Percentiles rank a stretch among this genome's conserved stretches.
Conservation (phyloP, 1,140 invertebrate species). For the Aplysia californica region DNA sequence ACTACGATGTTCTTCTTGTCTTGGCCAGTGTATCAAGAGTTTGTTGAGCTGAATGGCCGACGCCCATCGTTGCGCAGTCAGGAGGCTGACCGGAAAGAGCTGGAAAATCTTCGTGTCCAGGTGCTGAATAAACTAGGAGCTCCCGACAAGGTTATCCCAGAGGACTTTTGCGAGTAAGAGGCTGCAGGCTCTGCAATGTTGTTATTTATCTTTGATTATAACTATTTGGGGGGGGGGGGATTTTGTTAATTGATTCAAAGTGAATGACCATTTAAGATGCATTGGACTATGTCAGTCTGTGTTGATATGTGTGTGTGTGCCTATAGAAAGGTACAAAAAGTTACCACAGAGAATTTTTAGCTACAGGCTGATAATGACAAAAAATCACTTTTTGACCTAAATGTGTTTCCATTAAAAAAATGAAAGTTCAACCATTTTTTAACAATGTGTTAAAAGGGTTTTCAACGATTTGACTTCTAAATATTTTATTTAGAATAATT, state of each 20-base stretch:
- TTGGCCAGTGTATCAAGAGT: conserved; percentile 78
- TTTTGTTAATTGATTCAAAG: too few species aligned
- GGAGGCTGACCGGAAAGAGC: conserved; percentile 73
- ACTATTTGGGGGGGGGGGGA: too few species aligned
- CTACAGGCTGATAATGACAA: neutral
- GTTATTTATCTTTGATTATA: too few species aligned
- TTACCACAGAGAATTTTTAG: too few species aligned
- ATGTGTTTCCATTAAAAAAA: too few species aligned
- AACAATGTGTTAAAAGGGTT: too few species aligned
- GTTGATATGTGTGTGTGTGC: neutral
- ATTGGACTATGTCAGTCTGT: neutral
- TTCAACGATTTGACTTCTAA: too few species aligned
- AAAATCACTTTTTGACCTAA: too few species aligned
- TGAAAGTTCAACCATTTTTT: too few species aligned
- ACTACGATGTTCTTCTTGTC: conserved; percentile 5
- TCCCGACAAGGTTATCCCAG: conserved; percentile 45
- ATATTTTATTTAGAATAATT: too few species aligned
- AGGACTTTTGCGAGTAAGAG: conserved; percentile 72
- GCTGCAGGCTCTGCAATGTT: too few species aligned
- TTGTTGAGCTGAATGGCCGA: conserved; percentile 77
- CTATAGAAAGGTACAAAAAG: too few species aligned
- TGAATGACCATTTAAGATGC: neutral
- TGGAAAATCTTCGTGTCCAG: conserved; percentile 75
- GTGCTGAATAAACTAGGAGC: conserved; percentile 71
- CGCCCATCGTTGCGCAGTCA: conserved; percentile 75